phyloP scores from a whole-genome alignment of 30 jellyfish, hydroid and myxozoan genomes.

The Clytia hemisphaerica region DNA sequence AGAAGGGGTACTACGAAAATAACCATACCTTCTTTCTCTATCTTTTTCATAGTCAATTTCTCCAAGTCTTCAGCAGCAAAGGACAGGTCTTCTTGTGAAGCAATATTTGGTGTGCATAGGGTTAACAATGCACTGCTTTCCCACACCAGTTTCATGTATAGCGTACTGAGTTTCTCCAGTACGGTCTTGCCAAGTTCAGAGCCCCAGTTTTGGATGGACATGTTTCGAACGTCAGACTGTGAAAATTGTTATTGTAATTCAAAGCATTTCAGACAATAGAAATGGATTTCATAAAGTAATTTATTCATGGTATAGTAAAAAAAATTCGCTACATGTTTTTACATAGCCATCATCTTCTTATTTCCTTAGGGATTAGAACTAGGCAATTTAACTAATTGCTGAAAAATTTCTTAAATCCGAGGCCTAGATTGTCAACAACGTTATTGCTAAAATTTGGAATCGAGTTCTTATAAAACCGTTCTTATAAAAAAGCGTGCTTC shows the following conservation, averaged over 20 bases:
- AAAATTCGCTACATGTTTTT: too few relatives aligned
- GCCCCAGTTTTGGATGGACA: slow-evolving; percentile 93
- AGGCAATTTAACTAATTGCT: too few relatives aligned
- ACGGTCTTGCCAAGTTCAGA: slow-evolving; percentile 81
- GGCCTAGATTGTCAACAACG: neutral
- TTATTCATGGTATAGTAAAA: neutral
- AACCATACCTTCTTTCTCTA: slow-evolving; percentile 22
- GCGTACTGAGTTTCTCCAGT: slow-evolving; percentile 49
- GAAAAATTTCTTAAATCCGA: too few relatives aligned
- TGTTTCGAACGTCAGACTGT: slow-evolving; percentile 76
- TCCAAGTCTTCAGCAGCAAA: slow-evolving; percentile 63
- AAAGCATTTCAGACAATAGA: too few relatives aligned
- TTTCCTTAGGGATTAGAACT: too few relatives aligned
- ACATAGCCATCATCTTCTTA: too few relatives aligned
- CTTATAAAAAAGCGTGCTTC: neutral
- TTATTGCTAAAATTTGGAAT: neutral
- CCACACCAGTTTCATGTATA: slow-evolving; percentile 88
- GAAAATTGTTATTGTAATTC: too few relatives aligned
- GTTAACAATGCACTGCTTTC: slow-evolving; percentile 84
- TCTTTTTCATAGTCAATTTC: slow-evolving; percentile 40
- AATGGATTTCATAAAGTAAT: neutral
- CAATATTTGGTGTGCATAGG: slow-evolving; percentile 62
- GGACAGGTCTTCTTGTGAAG: slow-evolving; percentile 53
- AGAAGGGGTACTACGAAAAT: too few relatives aligned
- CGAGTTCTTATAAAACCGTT: too few relatives aligned